Conservation (phyloP, 30 jellyfish, hydroid and myxozoan genomes). For the Thelohanellus kitauei region DNA sequence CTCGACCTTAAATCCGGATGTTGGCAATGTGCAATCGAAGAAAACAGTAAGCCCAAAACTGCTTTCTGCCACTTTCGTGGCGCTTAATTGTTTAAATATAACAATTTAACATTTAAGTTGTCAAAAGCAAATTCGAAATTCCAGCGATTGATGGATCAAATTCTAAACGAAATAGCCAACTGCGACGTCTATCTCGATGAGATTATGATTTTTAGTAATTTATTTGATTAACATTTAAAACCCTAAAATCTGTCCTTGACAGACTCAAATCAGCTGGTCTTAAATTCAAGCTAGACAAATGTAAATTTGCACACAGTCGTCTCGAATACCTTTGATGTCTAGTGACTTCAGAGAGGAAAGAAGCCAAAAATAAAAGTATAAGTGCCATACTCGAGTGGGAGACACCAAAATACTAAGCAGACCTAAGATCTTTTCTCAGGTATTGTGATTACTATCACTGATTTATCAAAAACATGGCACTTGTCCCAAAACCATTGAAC, state of each 20-base stretch:
- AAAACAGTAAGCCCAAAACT: no score
- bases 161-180: slow-evolving; percentile 13
- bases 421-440: slow-evolving; percentile 7
- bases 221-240: slow-evolving; percentile 9
- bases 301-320: slow-evolving; percentile 5
- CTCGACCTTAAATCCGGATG: slow-evolving; percentile 12
- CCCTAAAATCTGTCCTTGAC: slow-evolving; percentile 3
- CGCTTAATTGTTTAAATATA: slow-evolving; percentile 7
- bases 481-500: slow-evolving; percentile 8
- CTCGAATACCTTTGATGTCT: slow-evolving; percentile 5
- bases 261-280: slow-evolving; percentile 6
- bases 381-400: slow-evolving; percentile 6
- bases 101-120: slow-evolving; percentile 13
- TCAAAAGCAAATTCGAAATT: slow-evolving; percentile 19
- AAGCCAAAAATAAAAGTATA: slow-evolving; percentile 6
- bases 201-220: slow-evolving; percentile 6
- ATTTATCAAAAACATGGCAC: slow-evolving; percentile 5
- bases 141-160: no score
- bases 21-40: slow-evolving; percentile 13
- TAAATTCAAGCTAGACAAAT: slow-evolving; percentile 5
- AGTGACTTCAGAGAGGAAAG: slow-evolving; percentile 3
- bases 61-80: slow-evolving; percentile 10
- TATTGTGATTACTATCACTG: slow-evolving; percentile 7
- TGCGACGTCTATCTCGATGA: slow-evolving; percentile 24
- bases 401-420: slow-evolving; percentile 3